Evolutionary conservation across 2,888 invertebrate species (phyloP).

Genomic region (Hydriomena furcata): DNA sequence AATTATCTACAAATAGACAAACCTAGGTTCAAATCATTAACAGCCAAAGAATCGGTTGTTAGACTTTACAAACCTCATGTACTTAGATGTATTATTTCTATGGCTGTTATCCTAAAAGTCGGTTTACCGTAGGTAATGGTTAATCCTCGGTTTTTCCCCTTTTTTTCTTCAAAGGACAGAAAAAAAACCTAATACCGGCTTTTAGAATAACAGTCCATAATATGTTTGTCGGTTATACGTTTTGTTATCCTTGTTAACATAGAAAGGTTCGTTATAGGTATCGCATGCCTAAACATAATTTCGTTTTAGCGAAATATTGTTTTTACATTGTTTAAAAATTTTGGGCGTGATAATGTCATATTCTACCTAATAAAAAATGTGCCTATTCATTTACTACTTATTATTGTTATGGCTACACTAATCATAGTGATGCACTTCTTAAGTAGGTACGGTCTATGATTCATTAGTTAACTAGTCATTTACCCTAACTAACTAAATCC

Average conservation of each 20-base stretch:
- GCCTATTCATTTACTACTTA: constrained; percentile 10
- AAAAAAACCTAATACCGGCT: no score
- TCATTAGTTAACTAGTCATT: constrained; percentile 49
- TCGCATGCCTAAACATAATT: constrained; percentile 19
- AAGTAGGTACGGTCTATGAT: no score
- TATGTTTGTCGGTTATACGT: constrained; percentile 1
- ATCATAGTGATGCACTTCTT: constrained; percentile 2
- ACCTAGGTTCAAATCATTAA: constrained; percentile 31
- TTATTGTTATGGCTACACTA: not conserved
- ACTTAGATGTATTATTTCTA: constrained; percentile 6
- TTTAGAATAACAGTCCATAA: no score
- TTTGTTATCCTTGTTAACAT: constrained; percentile 9
- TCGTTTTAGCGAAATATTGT: constrained; percentile 11
- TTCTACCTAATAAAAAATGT: constrained; percentile 9
- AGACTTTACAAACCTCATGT: constrained; percentile 13
- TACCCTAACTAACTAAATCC: constrained; percentile 32
- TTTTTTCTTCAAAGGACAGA: no score
- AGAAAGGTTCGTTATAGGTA: constrained; percentile 18
- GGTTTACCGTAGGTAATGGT: no score
- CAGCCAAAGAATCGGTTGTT: constrained; percentile 61
- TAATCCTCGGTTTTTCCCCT: no score
- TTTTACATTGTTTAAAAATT: constrained; percentile 4
- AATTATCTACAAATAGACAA: not conserved
- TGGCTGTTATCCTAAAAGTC: no score
- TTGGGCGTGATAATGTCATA: constrained; percentile 3